phyloP scores from a whole-genome alignment of 2,888 invertebrate genomes.

The Sussaba pulchella region DNA sequence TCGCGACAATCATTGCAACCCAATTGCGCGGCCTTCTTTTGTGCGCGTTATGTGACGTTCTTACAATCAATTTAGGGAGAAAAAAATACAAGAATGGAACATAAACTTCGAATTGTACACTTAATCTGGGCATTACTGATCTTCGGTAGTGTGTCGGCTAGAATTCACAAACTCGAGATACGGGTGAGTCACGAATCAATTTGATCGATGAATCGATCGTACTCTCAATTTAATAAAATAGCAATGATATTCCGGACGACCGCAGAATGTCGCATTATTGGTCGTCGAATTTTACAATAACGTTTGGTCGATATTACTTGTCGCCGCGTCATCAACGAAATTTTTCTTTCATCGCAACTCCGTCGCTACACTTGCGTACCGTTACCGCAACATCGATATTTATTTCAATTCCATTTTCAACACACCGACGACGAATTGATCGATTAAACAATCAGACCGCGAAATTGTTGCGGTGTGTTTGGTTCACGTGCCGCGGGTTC shows the following conservation, averaged over 20 bases:
- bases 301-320: slow-evolving; percentile 52
- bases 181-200: slow-evolving; percentile 83
- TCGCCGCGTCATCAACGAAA: slow-evolving; percentile 36
- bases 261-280: neutral
- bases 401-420: no score
- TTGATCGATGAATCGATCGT: neutral
- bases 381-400: neutral
- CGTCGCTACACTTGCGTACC: neutral
- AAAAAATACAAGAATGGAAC: slow-evolving; percentile 47
- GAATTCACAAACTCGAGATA: slow-evolving; percentile 88
- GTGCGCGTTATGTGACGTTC: slow-evolving; percentile 62
- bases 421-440: no score
- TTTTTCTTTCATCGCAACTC: neutral
- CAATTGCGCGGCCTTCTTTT: neutral
- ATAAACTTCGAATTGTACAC: slow-evolving; percentile 47
- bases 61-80: neutral
- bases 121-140: slow-evolving; percentile 70
- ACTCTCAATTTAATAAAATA: neutral
- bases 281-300: slow-evolving; percentile 46
- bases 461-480: no score
- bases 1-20: neutral
- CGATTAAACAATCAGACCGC: no score
- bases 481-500: no score
- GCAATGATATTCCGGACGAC: neutral
- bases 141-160: slow-evolving; percentile 74